phyloP scores from a whole-genome alignment of 2,113 vertebrate genomes.

The Actenoides lindsayi region DNA sequence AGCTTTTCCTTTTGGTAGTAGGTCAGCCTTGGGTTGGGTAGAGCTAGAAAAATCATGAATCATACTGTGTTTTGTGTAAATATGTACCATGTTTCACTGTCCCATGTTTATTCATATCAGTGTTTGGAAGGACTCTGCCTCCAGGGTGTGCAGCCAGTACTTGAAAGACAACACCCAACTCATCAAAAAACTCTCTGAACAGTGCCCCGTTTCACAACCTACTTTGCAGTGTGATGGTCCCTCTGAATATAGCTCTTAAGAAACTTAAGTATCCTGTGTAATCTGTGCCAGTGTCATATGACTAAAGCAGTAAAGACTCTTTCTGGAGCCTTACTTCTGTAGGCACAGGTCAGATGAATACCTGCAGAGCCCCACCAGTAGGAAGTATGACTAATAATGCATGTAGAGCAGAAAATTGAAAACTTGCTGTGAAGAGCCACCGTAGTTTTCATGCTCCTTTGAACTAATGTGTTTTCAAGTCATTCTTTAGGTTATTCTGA shows the following conservation, averaged over 20 bases:
- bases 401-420: neutral
- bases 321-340: neutral
- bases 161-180: neutral
- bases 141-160: neutral
- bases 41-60: neutral
- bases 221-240: neutral
- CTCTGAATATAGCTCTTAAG: neutral
- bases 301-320: neutral
- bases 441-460: neutral
- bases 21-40: neutral
- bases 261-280: neutral
- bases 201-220: neutral
- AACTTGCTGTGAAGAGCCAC: neutral
- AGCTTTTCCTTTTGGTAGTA: neutral
- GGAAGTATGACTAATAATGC: neutral
- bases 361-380: neutral
- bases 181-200: neutral
- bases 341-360: neutral
- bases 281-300: neutral
- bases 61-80: neutral
- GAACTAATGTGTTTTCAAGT: slow-evolving; percentile 14
- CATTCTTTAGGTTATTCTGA: slow-evolving; percentile 30
- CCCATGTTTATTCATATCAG: neutral
- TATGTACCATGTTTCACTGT: neutral
- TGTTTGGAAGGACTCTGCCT: neutral